Evolutionary conservation across 1,140 invertebrate species (phyloP).

Genomic region (Brachionus rotundiformis): DNA sequence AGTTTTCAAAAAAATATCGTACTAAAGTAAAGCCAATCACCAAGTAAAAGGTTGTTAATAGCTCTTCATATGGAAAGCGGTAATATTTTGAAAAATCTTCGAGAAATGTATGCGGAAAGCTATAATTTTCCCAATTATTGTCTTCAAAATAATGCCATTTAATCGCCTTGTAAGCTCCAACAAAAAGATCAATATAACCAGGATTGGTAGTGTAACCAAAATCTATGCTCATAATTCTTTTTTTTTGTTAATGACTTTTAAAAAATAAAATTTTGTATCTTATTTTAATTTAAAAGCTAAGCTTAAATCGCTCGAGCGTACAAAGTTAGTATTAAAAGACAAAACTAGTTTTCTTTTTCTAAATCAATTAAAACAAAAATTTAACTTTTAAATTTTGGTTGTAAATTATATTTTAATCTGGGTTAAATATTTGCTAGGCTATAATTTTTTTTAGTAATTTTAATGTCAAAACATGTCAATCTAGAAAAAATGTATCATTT

Average conservation of each 20-base stretch:
- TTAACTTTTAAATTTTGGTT: background rate
- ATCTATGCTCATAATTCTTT: conserved; percentile 26
- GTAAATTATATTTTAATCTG: background rate
- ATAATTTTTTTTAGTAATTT: background rate
- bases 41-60: background rate
- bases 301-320: conserved; percentile 4
- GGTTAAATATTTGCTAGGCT: background rate
- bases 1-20: conserved; percentile 19
- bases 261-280: background rate
- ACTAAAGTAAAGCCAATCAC: conserved; percentile 10
- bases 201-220: conserved; percentile 34
- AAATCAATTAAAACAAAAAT: background rate
- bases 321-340: background rate
- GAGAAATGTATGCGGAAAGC: conserved; percentile 27
- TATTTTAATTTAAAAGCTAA: background rate
- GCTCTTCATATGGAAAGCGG: conserved; percentile 16
- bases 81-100: background rate
- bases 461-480: background rate
- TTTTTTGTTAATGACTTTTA: background rate
- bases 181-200: background rate
- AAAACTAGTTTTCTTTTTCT: background rate
- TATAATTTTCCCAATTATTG: conserved; percentile 24
- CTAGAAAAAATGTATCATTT: background rate
- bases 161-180: conserved; percentile 3
- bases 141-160: conserved; percentile 11